Evolutionary conservation across 2,797 vertebrate species (phyloP).

Genomic region (Corythornis leucogaster): DNA sequence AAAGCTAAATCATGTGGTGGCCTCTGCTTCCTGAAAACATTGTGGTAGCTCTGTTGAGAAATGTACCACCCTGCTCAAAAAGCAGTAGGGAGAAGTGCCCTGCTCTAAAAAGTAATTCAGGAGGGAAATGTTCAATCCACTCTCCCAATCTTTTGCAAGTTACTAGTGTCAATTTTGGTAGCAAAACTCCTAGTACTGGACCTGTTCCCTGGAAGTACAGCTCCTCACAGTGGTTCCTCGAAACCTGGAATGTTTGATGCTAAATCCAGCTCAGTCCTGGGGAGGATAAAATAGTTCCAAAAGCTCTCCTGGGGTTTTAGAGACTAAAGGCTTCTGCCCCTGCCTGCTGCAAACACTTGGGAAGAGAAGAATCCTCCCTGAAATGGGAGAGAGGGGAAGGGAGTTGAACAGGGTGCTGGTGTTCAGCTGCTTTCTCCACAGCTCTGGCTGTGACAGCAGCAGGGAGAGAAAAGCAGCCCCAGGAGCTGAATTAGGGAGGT

Average conservation of each 20-base stretch:
- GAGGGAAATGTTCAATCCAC: not conserved
- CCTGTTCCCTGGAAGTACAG: not conserved
- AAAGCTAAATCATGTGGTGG: conserved; percentile 52
- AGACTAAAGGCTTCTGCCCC: not conserved
- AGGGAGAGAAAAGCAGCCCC: not conserved
- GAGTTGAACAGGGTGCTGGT: not conserved
- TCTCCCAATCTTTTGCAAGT: not conserved
- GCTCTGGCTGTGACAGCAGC: too few relatives aligned
- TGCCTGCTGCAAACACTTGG: not conserved
- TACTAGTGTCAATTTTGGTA: not conserved
- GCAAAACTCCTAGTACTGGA: not conserved
- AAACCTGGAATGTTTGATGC: not conserved
- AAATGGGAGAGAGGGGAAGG: not conserved
- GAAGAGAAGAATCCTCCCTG: not conserved
- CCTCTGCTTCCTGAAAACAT: not conserved
- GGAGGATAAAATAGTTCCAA: fast-evolving
- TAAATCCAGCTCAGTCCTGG: not conserved
- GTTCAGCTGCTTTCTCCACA: not conserved
- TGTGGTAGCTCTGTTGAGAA: not conserved
- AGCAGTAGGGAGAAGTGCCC: not conserved
- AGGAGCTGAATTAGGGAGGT: not conserved
- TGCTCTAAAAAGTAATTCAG: not conserved
- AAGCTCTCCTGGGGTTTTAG: not conserved
- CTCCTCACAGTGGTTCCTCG: not conserved
- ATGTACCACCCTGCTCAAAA: not conserved